Conservation (phyloP, 2,888 invertebrate genomes). For the Pandemis cinnamomeana region DNA sequence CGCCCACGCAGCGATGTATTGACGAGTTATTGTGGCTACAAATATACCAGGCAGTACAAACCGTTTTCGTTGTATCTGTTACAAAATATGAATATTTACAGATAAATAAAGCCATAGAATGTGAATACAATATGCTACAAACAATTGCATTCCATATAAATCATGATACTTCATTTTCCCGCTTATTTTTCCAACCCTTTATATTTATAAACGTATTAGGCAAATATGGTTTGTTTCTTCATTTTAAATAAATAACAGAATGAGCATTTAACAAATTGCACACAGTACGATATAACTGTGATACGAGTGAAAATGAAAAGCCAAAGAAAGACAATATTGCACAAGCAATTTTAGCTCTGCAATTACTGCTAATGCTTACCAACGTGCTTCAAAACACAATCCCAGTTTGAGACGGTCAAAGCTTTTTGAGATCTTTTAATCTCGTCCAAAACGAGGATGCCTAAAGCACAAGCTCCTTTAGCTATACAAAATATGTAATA, state of each 20-base stretch:
- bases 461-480: conserved; percentile 17
- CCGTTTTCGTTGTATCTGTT: not conserved
- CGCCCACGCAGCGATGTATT: not conserved
- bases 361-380: conserved; percentile 15
- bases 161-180: no score
- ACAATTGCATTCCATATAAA: no score
- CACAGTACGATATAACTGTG: not conserved
- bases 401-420: conserved; percentile 25
- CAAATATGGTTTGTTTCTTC: no score
- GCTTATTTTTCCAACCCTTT: no score
- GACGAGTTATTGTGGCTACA: not conserved
- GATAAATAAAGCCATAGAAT: not conserved
- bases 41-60: no score
- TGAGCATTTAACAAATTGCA: not conserved
- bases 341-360: conserved; percentile 8
- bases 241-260: not conserved
- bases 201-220: no score
- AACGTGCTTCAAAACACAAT: conserved; percentile 22
- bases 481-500: no score
- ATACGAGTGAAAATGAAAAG: not conserved
- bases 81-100: not conserved
- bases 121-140: not conserved
- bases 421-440: conserved; percentile 49
- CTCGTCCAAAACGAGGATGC: conserved; percentile 42
- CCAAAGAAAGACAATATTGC: not conserved